A percentile compares a stretch with the other conserved stretches of the same genome.
Conservation (phyloP, 2,888 invertebrate genomes). For the Tiliacea citrago region DNA sequence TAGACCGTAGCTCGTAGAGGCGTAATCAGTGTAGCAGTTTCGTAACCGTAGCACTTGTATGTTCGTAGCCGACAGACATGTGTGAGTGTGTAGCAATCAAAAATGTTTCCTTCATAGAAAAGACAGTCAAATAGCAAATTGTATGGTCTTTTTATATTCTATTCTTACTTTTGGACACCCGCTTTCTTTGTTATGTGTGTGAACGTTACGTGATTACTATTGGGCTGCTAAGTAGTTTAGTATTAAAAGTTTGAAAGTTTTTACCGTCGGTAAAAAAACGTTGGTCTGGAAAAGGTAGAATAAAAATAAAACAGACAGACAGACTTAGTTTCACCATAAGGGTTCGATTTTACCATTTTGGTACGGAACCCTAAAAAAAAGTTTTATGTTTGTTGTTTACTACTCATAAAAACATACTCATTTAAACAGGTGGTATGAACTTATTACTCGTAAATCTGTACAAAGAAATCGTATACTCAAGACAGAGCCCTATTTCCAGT, state of each 20-base stretch:
- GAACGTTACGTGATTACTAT: background rate
- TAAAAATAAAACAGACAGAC: background rate
- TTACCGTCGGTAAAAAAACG: background rate
- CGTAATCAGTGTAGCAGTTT: constrained; percentile 37
- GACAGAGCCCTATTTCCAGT: constrained; percentile 74
- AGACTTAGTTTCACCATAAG: no score
- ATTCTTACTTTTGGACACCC: background rate
- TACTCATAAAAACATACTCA: no score
- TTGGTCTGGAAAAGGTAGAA: background rate
- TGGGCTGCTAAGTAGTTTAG: background rate
- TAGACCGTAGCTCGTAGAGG: constrained; percentile 21
- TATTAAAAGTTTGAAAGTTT: background rate
- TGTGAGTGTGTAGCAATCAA: constrained; percentile 25
- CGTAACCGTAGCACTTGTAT: constrained; percentile 37
- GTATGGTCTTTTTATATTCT: background rate
- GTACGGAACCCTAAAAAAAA: no score
- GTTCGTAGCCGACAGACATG: constrained; percentile 38
- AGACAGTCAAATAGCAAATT: constrained; percentile 1
- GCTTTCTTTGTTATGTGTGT: background rate
- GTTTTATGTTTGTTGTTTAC: background rate
- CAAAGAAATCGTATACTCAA: constrained; percentile 52
- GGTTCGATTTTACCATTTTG: no score
- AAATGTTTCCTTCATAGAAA: constrained; percentile 17
- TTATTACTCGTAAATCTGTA: constrained; percentile 20
- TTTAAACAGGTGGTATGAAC: constrained; percentile 2